Base-by-base conservation (phyloP, 2,113 vertebrate genomes). In the Panurus biarmicus region DNA sequence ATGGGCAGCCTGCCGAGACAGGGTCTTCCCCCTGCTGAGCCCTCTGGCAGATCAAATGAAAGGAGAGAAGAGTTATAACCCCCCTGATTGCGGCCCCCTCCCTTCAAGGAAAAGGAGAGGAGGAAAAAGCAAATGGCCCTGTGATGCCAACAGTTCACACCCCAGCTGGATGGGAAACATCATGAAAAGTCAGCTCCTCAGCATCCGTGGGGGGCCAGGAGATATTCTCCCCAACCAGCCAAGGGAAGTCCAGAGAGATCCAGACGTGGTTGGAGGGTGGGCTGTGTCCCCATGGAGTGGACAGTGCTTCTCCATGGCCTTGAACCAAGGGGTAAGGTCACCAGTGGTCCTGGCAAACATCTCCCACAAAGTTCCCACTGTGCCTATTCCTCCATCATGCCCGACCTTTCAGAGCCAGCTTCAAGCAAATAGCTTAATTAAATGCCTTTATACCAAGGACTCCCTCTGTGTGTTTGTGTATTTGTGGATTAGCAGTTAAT, bases 401-500 rank as follows among this genome's bases (percentile, higher is more conserved):
- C 69, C 87, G 44, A 83, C 64, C 75, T 56, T 88, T 80, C 72
- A 79, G 79, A 93, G 83, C 45, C 62, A 58, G 73, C 60, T 84
- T 58, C 4, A 2, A 95, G 85, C 53, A 96, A 96, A 95, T 18
- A 87, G 87, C 87, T 81, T 94, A 94, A 94, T 95, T 95, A 94
- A 95, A 93, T 64, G 80, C 66, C 87, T 96, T 89, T 92, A 91
- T 94, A 82, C 91, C 94, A 69, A 67, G 80, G 86, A 90, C 94
- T 96, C 92, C 93, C 94, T 94, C 82, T 80, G 90, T 45, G 90
- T 96, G 85, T 93, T 95, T 93, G 85, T 95, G 88, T 94, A 57
- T 90, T 96, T 95, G 79, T 77, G 92, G 95, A 92, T 96, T 96
- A 95, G 88, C 57, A 83, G 93, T 88, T 96, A 96, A 95, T 95